These are phyloP conservation scores for Melitaea cinxia DNA, from an alignment of 1,140 invertebrate genomes.

Conservation along the genomic window DNA sequence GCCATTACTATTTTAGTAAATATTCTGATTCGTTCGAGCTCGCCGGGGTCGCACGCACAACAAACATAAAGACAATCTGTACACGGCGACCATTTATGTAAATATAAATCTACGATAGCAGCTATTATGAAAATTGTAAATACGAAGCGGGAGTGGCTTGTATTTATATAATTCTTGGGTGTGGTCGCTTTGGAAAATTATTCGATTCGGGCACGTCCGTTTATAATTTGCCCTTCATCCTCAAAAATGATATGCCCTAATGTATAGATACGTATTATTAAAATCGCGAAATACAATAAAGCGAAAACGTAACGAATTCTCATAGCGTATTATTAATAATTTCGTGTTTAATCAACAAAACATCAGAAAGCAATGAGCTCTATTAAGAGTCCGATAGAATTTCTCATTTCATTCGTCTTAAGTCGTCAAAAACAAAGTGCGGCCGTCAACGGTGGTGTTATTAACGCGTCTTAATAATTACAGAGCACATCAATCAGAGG, in stretches of 20 bases:
- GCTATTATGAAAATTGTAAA: constrained; percentile 74
- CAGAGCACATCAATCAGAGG: constrained; percentile 82
- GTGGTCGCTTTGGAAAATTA: constrained; percentile 54
- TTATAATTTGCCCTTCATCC: constrained; percentile 32
- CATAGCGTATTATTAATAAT: constrained; percentile 63
- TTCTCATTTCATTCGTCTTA: constrained; percentile 81
- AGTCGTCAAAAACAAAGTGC: constrained; percentile 80
- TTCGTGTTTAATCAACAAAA: constrained; percentile 77
- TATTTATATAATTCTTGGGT: constrained; percentile 65
- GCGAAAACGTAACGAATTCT: constrained; percentile 43
- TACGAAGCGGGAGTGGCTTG: constrained; percentile 63
- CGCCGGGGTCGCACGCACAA: constrained; percentile 73
- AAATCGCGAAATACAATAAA: constrained; percentile 45
- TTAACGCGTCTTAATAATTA: constrained; percentile 83
- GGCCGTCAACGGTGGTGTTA: constrained; percentile 79
- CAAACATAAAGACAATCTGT: constrained; percentile 80
- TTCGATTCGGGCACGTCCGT: constrained; percentile 34
- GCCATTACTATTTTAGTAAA: constrained; percentile 79
- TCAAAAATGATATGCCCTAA: constrained; percentile 23
- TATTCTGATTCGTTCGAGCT: constrained; percentile 75
- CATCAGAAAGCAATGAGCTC: constrained; percentile 76
- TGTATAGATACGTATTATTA: constrained; percentile 43
- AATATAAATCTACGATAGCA: constrained; percentile 75
- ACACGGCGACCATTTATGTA: constrained; percentile 76
- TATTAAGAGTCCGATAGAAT: constrained; percentile 79